These are phyloP conservation scores for Helicoverpa armigera DNA, from an alignment of 1,140 invertebrate genomes.

Conservation along the genomic window DNA sequence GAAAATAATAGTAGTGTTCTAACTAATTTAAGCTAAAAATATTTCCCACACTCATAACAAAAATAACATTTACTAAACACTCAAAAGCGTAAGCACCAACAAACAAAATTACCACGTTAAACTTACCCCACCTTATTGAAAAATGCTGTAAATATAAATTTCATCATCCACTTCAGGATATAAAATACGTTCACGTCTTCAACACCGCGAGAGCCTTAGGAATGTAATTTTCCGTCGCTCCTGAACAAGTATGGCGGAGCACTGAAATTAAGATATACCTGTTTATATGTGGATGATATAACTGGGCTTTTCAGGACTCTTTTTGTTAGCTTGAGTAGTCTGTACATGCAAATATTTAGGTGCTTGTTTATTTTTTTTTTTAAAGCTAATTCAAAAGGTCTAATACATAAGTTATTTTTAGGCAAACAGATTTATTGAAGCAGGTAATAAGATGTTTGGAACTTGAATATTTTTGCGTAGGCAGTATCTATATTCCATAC, in stretches of 20 bases:
- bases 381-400: too few relatives aligned
- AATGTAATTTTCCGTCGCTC: constrained; percentile 31
- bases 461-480: too few relatives aligned
- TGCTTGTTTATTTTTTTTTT: too few relatives aligned
- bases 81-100: not conserved
- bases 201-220: constrained; percentile 18
- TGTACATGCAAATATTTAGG: not conserved
- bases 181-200: constrained; percentile 20
- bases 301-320: not conserved
- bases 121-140: not conserved
- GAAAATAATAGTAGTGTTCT: too few relatives aligned
- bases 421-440: too few relatives aligned
- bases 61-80: not conserved
- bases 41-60: too few relatives aligned
- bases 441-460: too few relatives aligned
- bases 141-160: constrained; percentile 7
- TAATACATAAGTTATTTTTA: too few relatives aligned
- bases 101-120: not conserved
- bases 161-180: constrained; percentile 5
- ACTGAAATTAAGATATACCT: constrained; percentile 17
- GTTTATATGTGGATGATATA: constrained; percentile 3
- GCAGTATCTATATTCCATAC: too few relatives aligned
- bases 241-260: constrained; percentile 4
- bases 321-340: not conserved
- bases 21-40: too few relatives aligned